These are phyloP conservation scores for Australoheros scitulus DNA, from an alignment of 2,113 vertebrate genomes.

Conservation along the genomic window DNA sequence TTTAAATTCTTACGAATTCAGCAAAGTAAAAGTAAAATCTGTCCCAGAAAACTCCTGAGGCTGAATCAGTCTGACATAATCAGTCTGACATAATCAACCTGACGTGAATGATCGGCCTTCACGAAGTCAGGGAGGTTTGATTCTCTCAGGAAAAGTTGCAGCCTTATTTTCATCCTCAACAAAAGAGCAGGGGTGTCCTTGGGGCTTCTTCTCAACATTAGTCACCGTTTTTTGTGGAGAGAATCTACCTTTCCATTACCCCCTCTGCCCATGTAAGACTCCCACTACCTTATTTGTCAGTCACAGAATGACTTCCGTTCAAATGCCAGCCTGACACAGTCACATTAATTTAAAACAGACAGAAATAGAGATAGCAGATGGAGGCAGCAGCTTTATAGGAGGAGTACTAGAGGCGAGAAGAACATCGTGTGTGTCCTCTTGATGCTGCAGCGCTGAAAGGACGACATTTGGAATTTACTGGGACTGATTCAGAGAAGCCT, in stretches of 20 bases:
- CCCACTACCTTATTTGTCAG: neutral
- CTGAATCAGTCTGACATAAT: constrained; percentile 37
- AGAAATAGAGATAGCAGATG: constrained; percentile 47
- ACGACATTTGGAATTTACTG: constrained; percentile 24
- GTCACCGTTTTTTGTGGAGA: constrained; percentile 51
- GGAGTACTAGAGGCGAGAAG: constrained; percentile 20
- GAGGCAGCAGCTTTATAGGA: constrained; percentile 31
- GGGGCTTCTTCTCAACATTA: constrained; percentile 46
- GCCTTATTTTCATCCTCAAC: constrained; percentile 27
- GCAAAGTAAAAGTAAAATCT: neutral
- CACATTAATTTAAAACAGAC: constrained; percentile 23
- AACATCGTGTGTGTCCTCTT: constrained; percentile 33
- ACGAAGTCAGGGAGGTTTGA: constrained; percentile 16
- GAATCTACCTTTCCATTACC: constrained; percentile 24
- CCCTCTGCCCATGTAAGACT: neutral
- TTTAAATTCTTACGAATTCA: constrained; percentile 7
- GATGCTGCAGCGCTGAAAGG: constrained; percentile 6
- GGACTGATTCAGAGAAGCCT: constrained; percentile 24
- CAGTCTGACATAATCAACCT: constrained; percentile 44
- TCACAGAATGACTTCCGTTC: constrained; percentile 22
- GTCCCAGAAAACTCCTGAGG: constrained; percentile 3
- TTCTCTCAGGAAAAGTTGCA: constrained; percentile 35
- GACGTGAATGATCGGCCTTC: constrained; percentile 49
- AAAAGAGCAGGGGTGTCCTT: constrained; percentile 48
- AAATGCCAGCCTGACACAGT: constrained; percentile 27